Base-by-base conservation (phyloP, 2,888 invertebrate species). In the Pomacea canaliculata region DNA sequence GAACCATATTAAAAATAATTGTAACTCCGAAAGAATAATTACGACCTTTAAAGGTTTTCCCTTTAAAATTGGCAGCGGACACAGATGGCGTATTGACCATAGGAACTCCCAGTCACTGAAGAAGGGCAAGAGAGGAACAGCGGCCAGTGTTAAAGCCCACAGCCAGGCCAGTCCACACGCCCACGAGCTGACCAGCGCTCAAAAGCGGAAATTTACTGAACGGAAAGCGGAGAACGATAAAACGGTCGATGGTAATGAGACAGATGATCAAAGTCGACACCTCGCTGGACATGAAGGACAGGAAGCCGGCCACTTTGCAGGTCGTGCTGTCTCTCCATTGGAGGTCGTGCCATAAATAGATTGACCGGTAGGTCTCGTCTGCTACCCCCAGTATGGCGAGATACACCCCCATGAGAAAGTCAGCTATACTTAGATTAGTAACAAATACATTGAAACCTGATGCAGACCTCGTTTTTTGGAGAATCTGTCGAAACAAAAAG, bases 201-300 rank as follows among this genome's bases (percentile, higher is more conserved):
- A 49, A 90, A n/a, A 84, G 12, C 76, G 76, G 88, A 71, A n/a
- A 7, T 1, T 46, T 71, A 46, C 46, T 71, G 70, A 70, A 70
- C 19, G 94, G 93, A 80, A 93, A 91, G 19, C 93, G 92, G 60
- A 94, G 93, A 1, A 93, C 93, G 80, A 93, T 91, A 82, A 93
- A 92, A 19, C 94, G 92, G 86, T 94, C 94, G 90, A 93, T 92
- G 1, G 94, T 94, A 73, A 94, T 93, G 79, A 94, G 83, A 0
- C 93, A 92, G 19, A 94, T 90, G 71, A 93, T 92, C 78, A 93
- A 86, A 2, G 93, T 93, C 0, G 94, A 94, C 7, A 93, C 93
- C 86, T 94, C 93, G 77, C 93, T 93, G 76, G 93, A 93, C 48
- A 85, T 23, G 5, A 83, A 78, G 2, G 83, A 79, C 19, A 84